Base-by-base conservation (phyloP, 2,888 invertebrate genomes). In the Perizoma affinitatum region DNA sequence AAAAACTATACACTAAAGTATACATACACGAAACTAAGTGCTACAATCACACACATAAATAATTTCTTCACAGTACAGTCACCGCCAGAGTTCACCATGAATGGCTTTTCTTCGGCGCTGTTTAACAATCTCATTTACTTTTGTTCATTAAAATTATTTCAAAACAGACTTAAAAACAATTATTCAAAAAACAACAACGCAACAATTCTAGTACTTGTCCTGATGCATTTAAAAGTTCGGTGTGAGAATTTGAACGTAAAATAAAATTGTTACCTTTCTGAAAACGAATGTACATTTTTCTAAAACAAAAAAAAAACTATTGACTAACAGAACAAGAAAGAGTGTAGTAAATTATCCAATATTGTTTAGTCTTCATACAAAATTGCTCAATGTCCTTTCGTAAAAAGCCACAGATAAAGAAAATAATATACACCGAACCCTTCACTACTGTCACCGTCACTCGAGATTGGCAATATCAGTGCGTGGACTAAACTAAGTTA, bases 41-140 rank as follows among this genome's bases (percentile, higher is more conserved):
- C 85, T 88, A 89, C 79, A 87, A 91, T 92, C 91, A 91, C 91
- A 91, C 91, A 90, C 90, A 90, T 90, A 91, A 90, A 91, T 91
- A 90, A 88, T 87, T 82, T 87, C 80, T 83, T 80, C 82, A 84
- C 84, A 77, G 70, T 79, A 83, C 76, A 82, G 67, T 60, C 68
- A 41, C 44, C 40, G 7, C n/a, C n/a, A 7, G 41, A 47, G 48
- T 42, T 46, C 52, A 58, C 40, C 38, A 35, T 22, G 38, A 36
- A 10, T 51, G 49, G 11, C 9, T 45, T 49, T 38, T 10, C 42
- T 10, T 42, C 36, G 50, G 50, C 57, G 50, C 55, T 49, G 63
- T 63, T 80, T 84, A 86, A 88, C 88, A 90, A 90, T 90, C 87
- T 88, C 88, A 84, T 80, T 76, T 78, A 78, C 76, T 76, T 75